A percentile compares a stretch with the other conserved stretches of the same genome.
phyloP scores from a whole-genome alignment of 35 echinoderm and acorn worm species.

The Diadema setosum region DNA sequence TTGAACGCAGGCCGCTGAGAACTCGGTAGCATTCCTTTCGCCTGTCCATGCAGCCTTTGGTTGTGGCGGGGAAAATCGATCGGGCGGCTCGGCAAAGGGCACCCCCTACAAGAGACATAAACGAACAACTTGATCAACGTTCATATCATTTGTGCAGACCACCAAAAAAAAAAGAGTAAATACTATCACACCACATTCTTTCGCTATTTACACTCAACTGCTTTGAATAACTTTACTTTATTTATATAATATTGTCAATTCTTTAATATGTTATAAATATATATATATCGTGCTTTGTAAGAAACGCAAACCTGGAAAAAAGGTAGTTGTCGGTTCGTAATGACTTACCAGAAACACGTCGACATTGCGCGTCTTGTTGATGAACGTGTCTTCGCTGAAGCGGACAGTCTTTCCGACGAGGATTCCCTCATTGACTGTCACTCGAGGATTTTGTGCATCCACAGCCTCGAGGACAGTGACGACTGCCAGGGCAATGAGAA shows the following conservation, averaged over 20 bases:
- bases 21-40: neutral
- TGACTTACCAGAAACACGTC: constrained; percentile 10
- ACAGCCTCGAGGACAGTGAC: neutral
- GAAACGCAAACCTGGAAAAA: too few relatives aligned
- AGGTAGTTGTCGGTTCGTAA: too few relatives aligned
- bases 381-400: neutral
- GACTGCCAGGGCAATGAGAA: neutral
- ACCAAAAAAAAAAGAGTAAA: too few relatives aligned
- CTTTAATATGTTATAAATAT: too few relatives aligned
- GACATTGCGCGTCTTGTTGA: neutral
- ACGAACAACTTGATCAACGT: too few relatives aligned
- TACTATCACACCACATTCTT: too few relatives aligned
- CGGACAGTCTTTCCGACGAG: neutral
- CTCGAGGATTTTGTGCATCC: neutral
- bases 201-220: too few relatives aligned
- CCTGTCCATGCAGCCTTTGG: neutral
- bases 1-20: neutral
- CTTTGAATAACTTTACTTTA: too few relatives aligned
- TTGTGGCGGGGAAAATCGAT: constrained; percentile 24
- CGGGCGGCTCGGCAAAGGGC: constrained; percentile 31
- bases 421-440: neutral
- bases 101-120: constrained; percentile 12
- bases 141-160: too few relatives aligned
- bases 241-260: too few relatives aligned
- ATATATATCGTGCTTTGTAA: too few relatives aligned